Base-by-base conservation (phyloP, 37 sponge, comb jelly and placozoan species). In the Bolinopsis microptera region DNA sequence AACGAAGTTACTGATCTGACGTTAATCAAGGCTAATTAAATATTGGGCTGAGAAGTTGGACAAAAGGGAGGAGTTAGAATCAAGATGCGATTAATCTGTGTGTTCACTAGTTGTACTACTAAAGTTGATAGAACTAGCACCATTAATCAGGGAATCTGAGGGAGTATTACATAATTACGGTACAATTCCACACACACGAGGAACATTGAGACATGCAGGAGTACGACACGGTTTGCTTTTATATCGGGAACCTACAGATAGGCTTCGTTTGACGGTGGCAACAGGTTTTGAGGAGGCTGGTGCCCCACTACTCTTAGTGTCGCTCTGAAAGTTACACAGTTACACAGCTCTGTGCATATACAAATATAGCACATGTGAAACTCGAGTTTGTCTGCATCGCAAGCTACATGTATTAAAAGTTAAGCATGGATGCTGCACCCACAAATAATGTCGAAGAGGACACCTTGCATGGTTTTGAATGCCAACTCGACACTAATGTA, bases 191-290 rank as follows among this genome's bases (percentile, higher is more conserved):
- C 61, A 48, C 61, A 48, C 61, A 48, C 61, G 61, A 48, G 61
- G 61, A 48, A 48, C 61, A 48, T 48, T 5, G 5, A 48, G 61
- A 48, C 61, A 48, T 48, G 61, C 61, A 48, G 61, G 61, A 48
- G 9, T 18, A 18, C 61, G 61, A 48, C 61, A 48, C 61, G 61
- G 61, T 13, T 48, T 48, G 61, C 61, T 48, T 18, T 18, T 48
- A 77, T 77, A 27, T 77, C 80, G 21, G 35, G 80, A 32, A 77
- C 80, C 80, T 77, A 77, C 80, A 77, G 80, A 77, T 31, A 77
- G 32, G 80, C 33, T 32, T 16, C 80, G 80, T 36, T 35, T 77
- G 27, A 32, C 80, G 33, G 80, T 27, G 3, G 35, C 36, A 35
- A 27, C 36, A 77, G 27, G 35, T 27, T 32, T 77, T 21, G 32